phyloP scores from a whole-genome alignment of 1,140 invertebrate genomes.

The Anadara kagoshimensis region DNA sequence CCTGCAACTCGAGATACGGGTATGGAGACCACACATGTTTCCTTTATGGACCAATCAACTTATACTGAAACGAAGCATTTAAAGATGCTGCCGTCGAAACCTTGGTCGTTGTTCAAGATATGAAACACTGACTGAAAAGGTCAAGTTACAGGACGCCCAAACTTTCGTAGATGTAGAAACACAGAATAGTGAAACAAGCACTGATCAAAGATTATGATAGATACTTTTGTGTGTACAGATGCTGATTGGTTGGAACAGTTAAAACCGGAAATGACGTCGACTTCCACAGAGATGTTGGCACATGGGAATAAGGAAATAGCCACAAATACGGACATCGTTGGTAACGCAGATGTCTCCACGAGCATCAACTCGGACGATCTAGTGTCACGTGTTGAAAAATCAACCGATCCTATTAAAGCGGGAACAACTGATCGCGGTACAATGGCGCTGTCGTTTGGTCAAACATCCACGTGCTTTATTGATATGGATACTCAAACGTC shows the following conservation, averaged over 20 bases:
- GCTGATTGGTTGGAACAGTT: conserved; percentile 30
- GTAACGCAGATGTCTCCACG: conserved; percentile 6
- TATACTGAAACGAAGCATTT: conserved; percentile 54
- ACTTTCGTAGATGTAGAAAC: conserved; percentile 51
- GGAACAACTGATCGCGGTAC: conserved; percentile 57
- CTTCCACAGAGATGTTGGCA: conserved; percentile 7
- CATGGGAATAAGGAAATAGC: background rate
- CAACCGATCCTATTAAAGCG: conserved; percentile 40
- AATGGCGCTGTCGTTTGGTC: conserved; percentile 59
- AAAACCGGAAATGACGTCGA: conserved; percentile 24
- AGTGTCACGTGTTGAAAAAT: conserved; percentile 27
- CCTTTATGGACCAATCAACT: conserved; percentile 60
- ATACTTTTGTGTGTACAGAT: conserved; percentile 43
- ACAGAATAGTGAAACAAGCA: conserved; percentile 54
- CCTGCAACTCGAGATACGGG: conserved; percentile 60
- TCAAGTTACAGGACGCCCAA: conserved; percentile 56
- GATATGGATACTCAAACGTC: conserved; percentile 56
- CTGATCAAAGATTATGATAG: conserved; percentile 40
- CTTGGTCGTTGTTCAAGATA: conserved; percentile 50
- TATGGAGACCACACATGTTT: conserved; percentile 57
- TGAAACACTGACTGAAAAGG: conserved; percentile 63
- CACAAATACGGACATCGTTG: background rate
- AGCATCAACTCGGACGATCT: conserved; percentile 26
- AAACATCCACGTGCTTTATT: conserved; percentile 30
- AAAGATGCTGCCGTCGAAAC: conserved; percentile 59